These are phyloP conservation scores for Drymonia ruficornis DNA, from an alignment of 2,888 invertebrate genomes.

Conservation along the genomic window DNA sequence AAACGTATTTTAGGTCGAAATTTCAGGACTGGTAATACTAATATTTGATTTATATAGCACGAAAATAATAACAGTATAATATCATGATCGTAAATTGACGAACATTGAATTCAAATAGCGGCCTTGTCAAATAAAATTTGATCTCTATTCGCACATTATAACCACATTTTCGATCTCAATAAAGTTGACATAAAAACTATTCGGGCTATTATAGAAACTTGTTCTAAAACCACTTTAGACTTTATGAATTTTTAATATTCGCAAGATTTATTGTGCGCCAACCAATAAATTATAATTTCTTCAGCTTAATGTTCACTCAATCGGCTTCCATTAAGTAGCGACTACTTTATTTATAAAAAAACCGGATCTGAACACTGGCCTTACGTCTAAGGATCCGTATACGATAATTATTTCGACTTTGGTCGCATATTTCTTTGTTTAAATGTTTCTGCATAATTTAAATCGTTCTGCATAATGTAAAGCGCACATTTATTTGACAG, in stretches of 20 bases:
- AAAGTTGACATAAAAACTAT: not conserved
- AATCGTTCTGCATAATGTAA: not conserved
- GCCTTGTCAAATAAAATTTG: not conserved
- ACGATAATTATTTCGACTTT: conserved; percentile 20
- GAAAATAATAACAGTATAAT: not conserved
- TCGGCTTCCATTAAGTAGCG: conserved; percentile 40
- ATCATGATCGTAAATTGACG: not conserved
- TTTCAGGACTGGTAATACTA: too few species aligned
- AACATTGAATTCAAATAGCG: not conserved
- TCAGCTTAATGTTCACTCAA: conserved; percentile 38
- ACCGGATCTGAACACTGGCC: conserved; percentile 31
- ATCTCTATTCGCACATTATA: not conserved
- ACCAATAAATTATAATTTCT: conserved; percentile 43
- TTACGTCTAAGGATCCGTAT: conserved; percentile 34
- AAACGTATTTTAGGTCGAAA: too few species aligned
- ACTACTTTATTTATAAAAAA: conserved; percentile 34
- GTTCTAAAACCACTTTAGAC: conserved; percentile 14
- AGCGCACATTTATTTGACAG: conserved; percentile 1
- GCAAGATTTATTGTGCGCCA: conserved; percentile 35
- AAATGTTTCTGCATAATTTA: conserved; percentile 13
- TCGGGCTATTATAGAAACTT: not conserved
- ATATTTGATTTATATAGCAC: too few species aligned
- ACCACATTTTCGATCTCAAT: not conserved
- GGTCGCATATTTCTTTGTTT: conserved; percentile 14
- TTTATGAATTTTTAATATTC: conserved; percentile 35